Conservation (phyloP, 2,888 invertebrate species). For the Malthinus seriepunctatus region DNA sequence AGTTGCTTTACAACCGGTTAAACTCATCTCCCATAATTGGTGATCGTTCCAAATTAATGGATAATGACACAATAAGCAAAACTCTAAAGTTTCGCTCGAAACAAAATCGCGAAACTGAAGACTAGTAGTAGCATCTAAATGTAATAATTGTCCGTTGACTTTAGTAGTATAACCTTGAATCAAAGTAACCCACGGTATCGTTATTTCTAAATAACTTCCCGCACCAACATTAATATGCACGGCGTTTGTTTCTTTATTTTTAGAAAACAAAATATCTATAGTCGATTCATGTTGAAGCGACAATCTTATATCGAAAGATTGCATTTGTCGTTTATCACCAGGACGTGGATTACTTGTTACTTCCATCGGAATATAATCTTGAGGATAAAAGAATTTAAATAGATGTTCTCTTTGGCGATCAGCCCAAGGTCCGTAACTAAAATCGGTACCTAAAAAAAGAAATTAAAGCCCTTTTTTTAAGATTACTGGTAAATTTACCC, state of each 20-base stretch:
- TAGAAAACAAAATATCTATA: conserved; percentile 94
- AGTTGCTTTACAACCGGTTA: conserved; percentile 94
- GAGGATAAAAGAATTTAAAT: conserved; percentile 95
- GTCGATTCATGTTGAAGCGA: conserved; percentile 92
- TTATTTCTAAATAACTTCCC: conserved; percentile 96
- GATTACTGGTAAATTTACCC: conserved; percentile 56
- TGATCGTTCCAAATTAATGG: conserved; percentile 96
- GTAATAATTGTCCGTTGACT: conserved; percentile 90
- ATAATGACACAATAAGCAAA: conserved; percentile 85
- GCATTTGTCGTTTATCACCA: conserved; percentile 85
- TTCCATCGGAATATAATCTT: conserved; percentile 79
- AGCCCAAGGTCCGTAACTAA: conserved; percentile 99
- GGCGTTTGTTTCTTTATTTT: conserved; percentile 94
- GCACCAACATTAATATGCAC: conserved; percentile 94
- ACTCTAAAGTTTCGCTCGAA: conserved; percentile 93
- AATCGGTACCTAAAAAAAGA: conserved; percentile 67
- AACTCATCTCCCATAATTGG: conserved; percentile 89
- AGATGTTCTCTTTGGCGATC: conserved; percentile 94
- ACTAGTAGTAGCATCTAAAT: conserved; percentile 95
- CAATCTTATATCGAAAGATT: conserved; percentile 90
- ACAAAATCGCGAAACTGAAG: conserved; percentile 89
- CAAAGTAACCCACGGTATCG: conserved; percentile 90
- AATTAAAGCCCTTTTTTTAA: background rate
- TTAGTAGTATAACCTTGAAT: conserved; percentile 88
- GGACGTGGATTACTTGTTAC: conserved; percentile 82